phyloP scores from a whole-genome alignment of 2,888 invertebrate species.

The Nemapogon koenigi region DNA sequence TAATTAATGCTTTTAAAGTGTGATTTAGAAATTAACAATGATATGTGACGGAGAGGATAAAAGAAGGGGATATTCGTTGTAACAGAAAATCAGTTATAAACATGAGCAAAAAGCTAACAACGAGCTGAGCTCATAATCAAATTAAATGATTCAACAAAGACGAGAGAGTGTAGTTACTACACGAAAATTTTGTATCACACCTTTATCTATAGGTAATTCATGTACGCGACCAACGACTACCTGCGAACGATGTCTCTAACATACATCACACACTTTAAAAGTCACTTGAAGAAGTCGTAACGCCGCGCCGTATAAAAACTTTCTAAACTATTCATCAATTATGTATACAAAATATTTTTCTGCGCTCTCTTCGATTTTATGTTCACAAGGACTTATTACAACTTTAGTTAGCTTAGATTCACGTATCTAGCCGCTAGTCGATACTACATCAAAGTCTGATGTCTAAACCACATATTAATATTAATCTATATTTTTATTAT shows the following conservation, averaged over 20 bases:
- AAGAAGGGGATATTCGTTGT: no score
- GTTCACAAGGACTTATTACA: slow-evolving; percentile 36
- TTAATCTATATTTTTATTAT: slow-evolving; percentile 33
- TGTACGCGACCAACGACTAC: no score
- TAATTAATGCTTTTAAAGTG: no score
- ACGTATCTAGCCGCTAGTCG: no score
- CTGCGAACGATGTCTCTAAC: slow-evolving; percentile 29
- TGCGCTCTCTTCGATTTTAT: slow-evolving; percentile 46
- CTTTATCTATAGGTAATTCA: no score
- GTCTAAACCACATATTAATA: no score
- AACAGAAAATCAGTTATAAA: no score
- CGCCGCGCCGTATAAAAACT: slow-evolving; percentile 57
- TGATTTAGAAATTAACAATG: no score
- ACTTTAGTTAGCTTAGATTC: slow-evolving; percentile 22
- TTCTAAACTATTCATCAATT: slow-evolving; percentile 47
- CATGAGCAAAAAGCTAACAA: slow-evolving; percentile 42
- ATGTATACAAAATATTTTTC: slow-evolving; percentile 61
- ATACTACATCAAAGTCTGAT: no score
- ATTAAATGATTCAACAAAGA: slow-evolving; percentile 33
- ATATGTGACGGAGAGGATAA: no score
- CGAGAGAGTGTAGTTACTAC: slow-evolving; percentile 62
- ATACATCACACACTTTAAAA: slow-evolving; percentile 59
- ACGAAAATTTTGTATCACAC: slow-evolving; percentile 48
- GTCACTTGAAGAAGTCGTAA: slow-evolving; percentile 50
- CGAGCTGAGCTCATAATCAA: slow-evolving; percentile 51